Percentiles rank a stretch among this genome's conserved stretches.
Evolutionary conservation across 2,113 vertebrate genomes (phyloP).

Genomic region (Mustelus asterias): DNA sequence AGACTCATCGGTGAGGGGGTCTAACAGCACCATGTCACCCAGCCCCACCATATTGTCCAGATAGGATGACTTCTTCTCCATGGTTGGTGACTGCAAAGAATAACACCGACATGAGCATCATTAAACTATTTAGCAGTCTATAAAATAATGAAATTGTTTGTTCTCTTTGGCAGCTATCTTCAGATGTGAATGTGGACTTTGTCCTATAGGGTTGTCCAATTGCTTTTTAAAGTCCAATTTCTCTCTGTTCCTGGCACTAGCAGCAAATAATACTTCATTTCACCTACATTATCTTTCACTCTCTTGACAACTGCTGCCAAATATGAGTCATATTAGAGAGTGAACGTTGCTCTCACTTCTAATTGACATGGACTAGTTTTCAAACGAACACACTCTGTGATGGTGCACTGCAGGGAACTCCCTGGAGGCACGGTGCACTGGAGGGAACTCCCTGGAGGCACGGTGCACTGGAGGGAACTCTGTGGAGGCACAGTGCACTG

Average conservation of each 20-base stretch:
- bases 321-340: neutral
- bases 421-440: no score
- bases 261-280: neutral
- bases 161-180: neutral
- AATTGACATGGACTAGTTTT: neutral
- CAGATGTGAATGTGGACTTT: neutral
- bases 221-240: neutral
- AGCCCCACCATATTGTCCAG: conserved; percentile 46
- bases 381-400: neutral
- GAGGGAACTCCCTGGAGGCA: no score
- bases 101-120: neutral
- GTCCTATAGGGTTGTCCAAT: neutral
- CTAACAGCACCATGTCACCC: conserved; percentile 63
- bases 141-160: neutral
- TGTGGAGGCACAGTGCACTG: no score
- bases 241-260: neutral
- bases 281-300: conserved; percentile 1
- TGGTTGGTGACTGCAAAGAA: neutral
- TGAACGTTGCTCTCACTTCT: neutral
- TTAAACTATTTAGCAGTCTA: neutral
- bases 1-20: conserved; percentile 57
- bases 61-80: neutral
- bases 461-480: no score
- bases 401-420: neutral
- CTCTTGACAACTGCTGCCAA: neutral